Percentiles rank a stretch among this genome's conserved stretches.
phyloP scores from a whole-genome alignment of 2,113 vertebrate species.

The Thamnophis sirtalis region DNA sequence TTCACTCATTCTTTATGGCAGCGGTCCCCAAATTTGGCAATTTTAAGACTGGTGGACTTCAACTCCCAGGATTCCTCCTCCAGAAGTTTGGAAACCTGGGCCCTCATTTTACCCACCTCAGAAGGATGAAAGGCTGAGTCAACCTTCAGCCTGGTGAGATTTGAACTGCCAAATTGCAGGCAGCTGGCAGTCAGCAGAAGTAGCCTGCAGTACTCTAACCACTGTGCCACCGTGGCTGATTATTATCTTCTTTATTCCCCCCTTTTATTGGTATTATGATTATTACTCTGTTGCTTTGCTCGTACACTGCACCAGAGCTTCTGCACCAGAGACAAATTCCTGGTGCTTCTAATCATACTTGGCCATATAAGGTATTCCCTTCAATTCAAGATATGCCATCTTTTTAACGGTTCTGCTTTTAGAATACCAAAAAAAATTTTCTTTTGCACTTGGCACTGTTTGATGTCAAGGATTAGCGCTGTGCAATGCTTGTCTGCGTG shows the following conservation, averaged over 20 bases:
- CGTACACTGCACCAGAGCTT: neutral
- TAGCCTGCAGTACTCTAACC: no score
- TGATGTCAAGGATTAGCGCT: slow-evolving; percentile 43
- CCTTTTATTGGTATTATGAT: neutral
- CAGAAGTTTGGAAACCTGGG: neutral
- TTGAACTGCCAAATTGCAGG: no score
- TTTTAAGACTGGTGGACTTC: neutral
- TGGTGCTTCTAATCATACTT: neutral
- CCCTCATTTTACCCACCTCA: no score
- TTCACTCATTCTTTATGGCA: neutral
- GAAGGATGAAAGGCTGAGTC: no score
- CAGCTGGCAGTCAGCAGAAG: no score
- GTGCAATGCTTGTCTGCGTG: neutral
- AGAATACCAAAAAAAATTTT: no score
- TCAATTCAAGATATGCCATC: neutral
- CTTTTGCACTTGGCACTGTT: slow-evolving; percentile 34
- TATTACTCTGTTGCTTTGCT: neutral
- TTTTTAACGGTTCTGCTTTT: slow-evolving; percentile 26
- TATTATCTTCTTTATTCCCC: neutral
- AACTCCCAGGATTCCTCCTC: neutral
- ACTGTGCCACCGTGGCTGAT: no score
- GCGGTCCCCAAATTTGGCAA: neutral
- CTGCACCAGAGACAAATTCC: neutral
- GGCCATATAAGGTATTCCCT: neutral
- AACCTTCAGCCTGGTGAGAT: no score